Percentiles rank a stretch among this genome's conserved stretches.
phyloP scores from a whole-genome alignment of 1,140 invertebrate species.

The Trichonephila inaurata region DNA sequence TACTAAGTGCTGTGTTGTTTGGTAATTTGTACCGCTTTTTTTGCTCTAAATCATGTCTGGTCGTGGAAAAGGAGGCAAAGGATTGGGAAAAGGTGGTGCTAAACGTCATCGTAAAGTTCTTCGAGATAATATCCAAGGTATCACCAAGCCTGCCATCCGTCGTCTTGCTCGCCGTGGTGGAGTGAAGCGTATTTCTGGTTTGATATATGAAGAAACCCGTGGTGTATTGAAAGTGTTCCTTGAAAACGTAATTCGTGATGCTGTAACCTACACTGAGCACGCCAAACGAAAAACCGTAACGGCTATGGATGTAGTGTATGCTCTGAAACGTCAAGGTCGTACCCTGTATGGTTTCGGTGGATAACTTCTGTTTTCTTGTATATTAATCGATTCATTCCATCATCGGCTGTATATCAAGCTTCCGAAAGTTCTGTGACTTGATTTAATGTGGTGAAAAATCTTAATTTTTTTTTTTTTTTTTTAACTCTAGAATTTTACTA shows the following conservation, averaged over 20 bases:
- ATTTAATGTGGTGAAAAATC: no score
- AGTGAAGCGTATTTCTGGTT: slow-evolving; percentile 88
- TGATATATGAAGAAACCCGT: slow-evolving; percentile 88
- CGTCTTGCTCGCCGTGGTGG: slow-evolving; percentile 87
- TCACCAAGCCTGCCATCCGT: slow-evolving; percentile 86
- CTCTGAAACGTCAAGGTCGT: slow-evolving; percentile 90
- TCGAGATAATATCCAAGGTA: slow-evolving; percentile 89
- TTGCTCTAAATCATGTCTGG: slow-evolving; percentile 79
- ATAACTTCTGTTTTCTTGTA: background rate
- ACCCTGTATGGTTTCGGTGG: slow-evolving; percentile 84
- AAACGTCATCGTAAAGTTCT: slow-evolving; percentile 82
- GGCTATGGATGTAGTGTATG: slow-evolving; percentile 93
- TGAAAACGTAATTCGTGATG: slow-evolving; percentile 90
- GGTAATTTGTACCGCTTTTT: background rate
- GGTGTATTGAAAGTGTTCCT: slow-evolving; percentile 90
- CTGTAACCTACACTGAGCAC: slow-evolving; percentile 91
- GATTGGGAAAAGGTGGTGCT: slow-evolving; percentile 81
- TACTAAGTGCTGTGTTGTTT: background rate
- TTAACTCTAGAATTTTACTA: no score
- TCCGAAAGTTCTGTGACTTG: background rate
- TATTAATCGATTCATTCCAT: slow-evolving; percentile 24
- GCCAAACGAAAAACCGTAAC: slow-evolving; percentile 91
- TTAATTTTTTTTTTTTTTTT: no score
- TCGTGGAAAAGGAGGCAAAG: slow-evolving; percentile 81
- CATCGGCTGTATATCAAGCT: background rate